phyloP scores from a whole-genome alignment of 2,113 vertebrate species.

The Tamias sibiricus region DNA sequence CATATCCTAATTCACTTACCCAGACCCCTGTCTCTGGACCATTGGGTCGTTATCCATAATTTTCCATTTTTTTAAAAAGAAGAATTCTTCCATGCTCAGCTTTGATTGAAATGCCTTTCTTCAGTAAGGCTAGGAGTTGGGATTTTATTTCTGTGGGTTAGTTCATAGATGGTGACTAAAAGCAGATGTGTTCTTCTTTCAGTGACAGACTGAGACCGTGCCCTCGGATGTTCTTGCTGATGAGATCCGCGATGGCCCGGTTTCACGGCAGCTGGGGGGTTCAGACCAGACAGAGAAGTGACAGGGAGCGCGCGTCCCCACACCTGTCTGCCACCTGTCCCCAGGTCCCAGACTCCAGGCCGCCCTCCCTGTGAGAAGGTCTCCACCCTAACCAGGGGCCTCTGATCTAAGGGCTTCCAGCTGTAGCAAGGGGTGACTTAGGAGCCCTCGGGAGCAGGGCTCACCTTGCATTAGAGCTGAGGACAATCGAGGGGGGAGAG shows the following conservation, averaged over 20 bases:
- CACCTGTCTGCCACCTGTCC: neutral
- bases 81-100: neutral
- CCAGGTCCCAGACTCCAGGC: neutral
- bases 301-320: neutral
- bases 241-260: neutral
- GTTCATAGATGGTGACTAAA: neutral
- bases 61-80: neutral
- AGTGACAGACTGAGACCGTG: slow-evolving; percentile 14
- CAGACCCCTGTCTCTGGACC: neutral
- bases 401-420: neutral
- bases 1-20: neutral
- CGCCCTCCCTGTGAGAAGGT: neutral
- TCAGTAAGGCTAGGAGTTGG: neutral
- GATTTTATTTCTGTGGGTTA: slow-evolving; percentile 44
- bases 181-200: slow-evolving; percentile 20
- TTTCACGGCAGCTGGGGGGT: slow-evolving; percentile 26
- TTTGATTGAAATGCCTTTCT: slow-evolving; percentile 36
- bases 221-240: neutral
- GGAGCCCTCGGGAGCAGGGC: neutral
- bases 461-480: neutral
- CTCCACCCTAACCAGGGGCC: neutral
- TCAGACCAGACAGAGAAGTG: neutral
- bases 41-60: neutral
- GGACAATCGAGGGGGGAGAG: neutral
- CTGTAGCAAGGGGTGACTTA: neutral